Percentiles rank a stretch among this genome's conserved stretches.
Evolutionary conservation across 2,113 vertebrate genomes (phyloP).

Genomic region (Orcinus orca): DNA sequence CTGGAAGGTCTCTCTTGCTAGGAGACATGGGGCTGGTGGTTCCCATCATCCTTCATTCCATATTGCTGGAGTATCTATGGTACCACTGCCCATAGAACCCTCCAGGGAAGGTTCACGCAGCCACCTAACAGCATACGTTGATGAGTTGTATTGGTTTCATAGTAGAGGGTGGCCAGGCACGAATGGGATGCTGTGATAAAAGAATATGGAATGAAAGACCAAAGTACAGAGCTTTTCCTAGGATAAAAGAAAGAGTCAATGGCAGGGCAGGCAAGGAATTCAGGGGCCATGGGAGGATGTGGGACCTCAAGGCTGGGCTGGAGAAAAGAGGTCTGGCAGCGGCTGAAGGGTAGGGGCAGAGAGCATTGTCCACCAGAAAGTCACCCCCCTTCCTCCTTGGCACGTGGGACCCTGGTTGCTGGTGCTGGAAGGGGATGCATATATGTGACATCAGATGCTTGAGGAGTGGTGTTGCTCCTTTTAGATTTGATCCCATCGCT

Average conservation of each 20-base stretch:
- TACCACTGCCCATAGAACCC: neutral
- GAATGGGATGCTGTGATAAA: neutral
- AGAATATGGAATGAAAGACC: neutral
- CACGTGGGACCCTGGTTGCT: rapidly evolving
- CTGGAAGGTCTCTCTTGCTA: neutral
- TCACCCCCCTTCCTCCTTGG: neutral
- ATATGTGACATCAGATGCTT: rapidly evolving
- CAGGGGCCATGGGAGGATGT: neutral
- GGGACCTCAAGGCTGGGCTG: neutral
- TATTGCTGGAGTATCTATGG: neutral
- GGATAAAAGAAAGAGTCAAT: neutral
- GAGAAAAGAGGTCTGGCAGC: neutral
- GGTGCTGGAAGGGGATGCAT: neutral
- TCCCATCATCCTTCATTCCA: neutral
- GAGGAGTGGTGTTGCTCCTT: neutral
- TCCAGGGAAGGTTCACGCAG: neutral
- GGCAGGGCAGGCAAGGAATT: neutral
- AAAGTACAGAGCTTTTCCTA: neutral
- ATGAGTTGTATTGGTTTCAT: neutral
- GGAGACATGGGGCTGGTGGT: no score
- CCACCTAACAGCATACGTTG: neutral
- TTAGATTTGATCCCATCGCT: neutral
- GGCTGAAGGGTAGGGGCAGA: neutral
- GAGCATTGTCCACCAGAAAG: rapidly evolving
- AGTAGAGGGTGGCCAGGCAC: neutral